Percentiles rank a stretch among this genome's conserved stretches.
Evolutionary conservation across 2,113 vertebrate species (phyloP).

Genomic region (Phaetusa simplex): DNA sequence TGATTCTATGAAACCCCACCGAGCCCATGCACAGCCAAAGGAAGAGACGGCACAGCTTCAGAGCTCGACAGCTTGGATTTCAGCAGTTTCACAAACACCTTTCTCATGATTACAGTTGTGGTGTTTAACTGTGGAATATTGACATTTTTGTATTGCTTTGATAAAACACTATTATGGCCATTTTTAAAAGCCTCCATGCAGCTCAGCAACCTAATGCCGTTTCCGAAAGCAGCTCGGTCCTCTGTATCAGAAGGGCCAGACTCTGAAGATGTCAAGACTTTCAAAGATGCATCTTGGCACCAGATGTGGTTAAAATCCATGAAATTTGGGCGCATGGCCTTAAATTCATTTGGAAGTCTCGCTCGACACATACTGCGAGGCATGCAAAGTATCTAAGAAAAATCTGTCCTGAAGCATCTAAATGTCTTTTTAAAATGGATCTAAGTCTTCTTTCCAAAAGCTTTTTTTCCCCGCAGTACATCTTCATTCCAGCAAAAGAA

Average conservation of each 20-base stretch:
- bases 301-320: not conserved
- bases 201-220: not conserved
- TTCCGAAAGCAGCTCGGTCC: not conserved
- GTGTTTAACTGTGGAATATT: not conserved
- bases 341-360: not conserved
- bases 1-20: not conserved
- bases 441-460: not conserved
- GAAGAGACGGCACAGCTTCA: not conserved
- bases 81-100: not conserved
- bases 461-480: not conserved
- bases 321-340: not conserved
- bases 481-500: not conserved
- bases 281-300: not conserved
- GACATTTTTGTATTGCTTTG: not conserved
- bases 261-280: not conserved
- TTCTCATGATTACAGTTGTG: not conserved
- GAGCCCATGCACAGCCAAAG: not conserved
- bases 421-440: not conserved
- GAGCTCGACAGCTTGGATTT: not conserved
- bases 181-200: not conserved
- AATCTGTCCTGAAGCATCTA: not conserved
- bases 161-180: not conserved
- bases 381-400: not conserved
- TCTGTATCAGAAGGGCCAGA: not conserved
- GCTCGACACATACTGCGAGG: not conserved